Percentiles rank a stretch among this genome's conserved stretches.
Evolutionary conservation across 2,888 invertebrate species (phyloP).

Genomic region (Chromoteleia sp.): DNA sequence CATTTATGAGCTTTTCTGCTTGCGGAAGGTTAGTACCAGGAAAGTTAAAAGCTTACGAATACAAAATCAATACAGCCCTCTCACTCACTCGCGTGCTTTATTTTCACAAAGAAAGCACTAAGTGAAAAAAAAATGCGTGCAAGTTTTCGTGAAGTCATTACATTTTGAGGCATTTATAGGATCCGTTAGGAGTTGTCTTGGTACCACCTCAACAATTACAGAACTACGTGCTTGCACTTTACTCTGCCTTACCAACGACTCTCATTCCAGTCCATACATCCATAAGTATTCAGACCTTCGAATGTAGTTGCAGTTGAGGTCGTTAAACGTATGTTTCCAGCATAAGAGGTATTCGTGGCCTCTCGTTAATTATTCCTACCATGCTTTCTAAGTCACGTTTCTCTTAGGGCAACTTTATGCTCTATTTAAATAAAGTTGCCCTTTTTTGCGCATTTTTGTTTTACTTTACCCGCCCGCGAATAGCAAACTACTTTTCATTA

Average conservation of each 20-base stretch:
- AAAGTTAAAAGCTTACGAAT: slow-evolving; percentile 56
- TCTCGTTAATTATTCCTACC: slow-evolving; percentile 80
- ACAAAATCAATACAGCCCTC: slow-evolving; percentile 57
- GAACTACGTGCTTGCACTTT: slow-evolving; percentile 78
- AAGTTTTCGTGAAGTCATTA: slow-evolving; percentile 47
- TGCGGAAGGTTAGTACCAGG: slow-evolving; percentile 23
- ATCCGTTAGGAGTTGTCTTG: slow-evolving; percentile 76
- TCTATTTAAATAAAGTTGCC: slow-evolving; percentile 57
- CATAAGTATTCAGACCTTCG: slow-evolving; percentile 70
- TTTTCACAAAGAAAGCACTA: slow-evolving; percentile 14
- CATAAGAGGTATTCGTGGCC: slow-evolving; percentile 74
- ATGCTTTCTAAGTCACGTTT: slow-evolving; percentile 68
- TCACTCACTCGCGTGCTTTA: slow-evolving; percentile 25
- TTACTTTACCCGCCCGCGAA: slow-evolving; percentile 5
- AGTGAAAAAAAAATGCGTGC: slow-evolving; percentile 48
- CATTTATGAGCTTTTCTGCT: slow-evolving; percentile 53
- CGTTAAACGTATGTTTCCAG: slow-evolving; percentile 78
- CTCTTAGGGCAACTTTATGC: slow-evolving; percentile 61
- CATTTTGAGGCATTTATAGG: slow-evolving; percentile 74
- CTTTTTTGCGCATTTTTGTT: slow-evolving; percentile 49
- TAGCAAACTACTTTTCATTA: slow-evolving; percentile 49
- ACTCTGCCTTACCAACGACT: slow-evolving; percentile 50
- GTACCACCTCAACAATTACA: slow-evolving; percentile 79
- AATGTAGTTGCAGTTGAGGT: slow-evolving; percentile 71
- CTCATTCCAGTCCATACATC: slow-evolving; percentile 65